Evolutionary conservation across 2,113 vertebrate genomes (phyloP), one percentile per base, ranked within the genome.

Genomic region (Spermophilus dauricus): DNA sequence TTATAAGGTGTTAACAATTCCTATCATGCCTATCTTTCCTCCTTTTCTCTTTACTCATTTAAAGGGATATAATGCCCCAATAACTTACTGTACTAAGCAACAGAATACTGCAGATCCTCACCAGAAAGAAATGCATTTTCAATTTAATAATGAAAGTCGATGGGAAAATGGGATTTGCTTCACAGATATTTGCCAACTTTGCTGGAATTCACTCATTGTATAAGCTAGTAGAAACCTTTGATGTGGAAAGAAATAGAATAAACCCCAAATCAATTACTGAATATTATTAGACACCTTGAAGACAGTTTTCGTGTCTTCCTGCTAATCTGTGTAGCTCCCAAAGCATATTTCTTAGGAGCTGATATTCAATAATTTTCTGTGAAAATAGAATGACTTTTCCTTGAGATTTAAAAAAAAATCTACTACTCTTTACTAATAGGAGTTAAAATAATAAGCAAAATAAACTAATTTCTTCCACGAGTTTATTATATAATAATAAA

Each of bases 161-260:
- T 86, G 83, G 89, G 82, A 93, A 97, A 95, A 93, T 70, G 61
- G 78, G 86, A 95, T 96, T 98, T 91, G 70, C 75, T 89, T 97
- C 89, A 78, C 58, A 87, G 76, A 65, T 94, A 95, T 95, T 94
- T 92, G 72, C 83, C 80, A 90, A 13, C 95, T 92, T 96, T 90
- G 84, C 80, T 95, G 84, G 78, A 95, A 94, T 69, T 56, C 86
- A 84, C 42, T 91, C 86, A 42, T 45, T 93, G 56, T 56, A 78
- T 86, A 84, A 91, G n/a, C 77, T 75, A 51, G n/a, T 34, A 82
- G 95, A 95, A 91, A 86, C 30, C 70, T 81, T 28, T 93, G 88
- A 83, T 72, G 63, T 65, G 20, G 30, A 95, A 28, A 94, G 76
- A 95, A 95, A 93, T 9, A 86, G 42, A 95, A 95, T 91, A 76